Evolutionary conservation across 2,113 vertebrate genomes (phyloP), one percentile per base, ranked within the genome.

Genomic region (Cavia porcellus): DNA sequence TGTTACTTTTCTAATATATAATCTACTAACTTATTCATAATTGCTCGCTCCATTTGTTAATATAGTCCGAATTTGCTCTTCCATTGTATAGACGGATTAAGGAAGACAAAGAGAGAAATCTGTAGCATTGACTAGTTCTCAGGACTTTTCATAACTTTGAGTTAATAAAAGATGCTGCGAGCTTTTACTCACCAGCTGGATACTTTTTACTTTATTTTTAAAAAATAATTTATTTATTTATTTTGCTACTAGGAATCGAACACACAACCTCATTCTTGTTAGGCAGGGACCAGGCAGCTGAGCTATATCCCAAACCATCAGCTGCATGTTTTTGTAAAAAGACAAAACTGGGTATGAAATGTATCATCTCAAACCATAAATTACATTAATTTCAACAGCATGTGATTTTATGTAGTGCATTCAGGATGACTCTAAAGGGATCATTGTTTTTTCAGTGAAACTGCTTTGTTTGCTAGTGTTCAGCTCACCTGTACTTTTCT

Each of bases 401-500:
- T 82, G 50, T 47, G 74, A 86, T 72, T 92, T 86, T 85, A 55
- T 42, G 50, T 81, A 77, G 55, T 28, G 7, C 22, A 9, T 92
- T 86, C 35, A 28, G 32, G 55, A 55, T 11, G 61, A 70, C 86
- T 86, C 66, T 75, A 47, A 93, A 84, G 81, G 70, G 61, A 86
- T 32, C 57, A 80, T 57, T 88, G 52, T 95, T 93, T 92, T 92
- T 82, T 92, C 15, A 59, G 38, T 91, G 94, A 94, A 93, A 82
- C 42, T 77, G 17, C 77, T 30, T 57, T 82, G 80, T 93, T 92
- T 96, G 61, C 68, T 94, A 61, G 81, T 85, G 68, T 20, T 57
- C 81, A 83, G 45, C 62, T 88, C 92, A 97, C 95, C 92, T 95
- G 92, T 91, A 79, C 59, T 81, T 82, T 92, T 50, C 50, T 38